Evolutionary conservation across 2,113 vertebrate genomes (phyloP), one percentile per base, ranked within the genome.

Genomic region (Podiceps cristatus): DNA sequence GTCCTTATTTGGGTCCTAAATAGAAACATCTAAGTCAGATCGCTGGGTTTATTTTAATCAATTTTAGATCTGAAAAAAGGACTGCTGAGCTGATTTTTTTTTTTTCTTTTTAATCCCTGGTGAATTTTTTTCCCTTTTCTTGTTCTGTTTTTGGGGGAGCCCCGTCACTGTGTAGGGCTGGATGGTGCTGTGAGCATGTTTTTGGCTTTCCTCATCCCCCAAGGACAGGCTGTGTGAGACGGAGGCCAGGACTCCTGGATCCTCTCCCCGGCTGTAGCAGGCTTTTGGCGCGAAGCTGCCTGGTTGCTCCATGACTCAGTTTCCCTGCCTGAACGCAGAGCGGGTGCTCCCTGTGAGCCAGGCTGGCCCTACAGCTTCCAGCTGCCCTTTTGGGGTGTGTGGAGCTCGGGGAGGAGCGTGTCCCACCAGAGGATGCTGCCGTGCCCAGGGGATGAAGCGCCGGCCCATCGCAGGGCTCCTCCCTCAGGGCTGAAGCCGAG

Each of bases 21-120:
- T 95, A 96, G 94, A 93, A 97, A 88, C 90, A 63, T 90, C 93
- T 95, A 73, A 96, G 90, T 90, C 94, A 75, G 88, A 93, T 96
- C 94, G 31, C 33, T 8, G 78, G 95, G 56, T 88, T 93, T 95
- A 93, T 97, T 96, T 95, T 92, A 93, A 96, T 96, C 96, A 97
- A 95, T 97, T 96, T 95, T 90, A 92, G 25, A 52, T 67, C 90
- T 63, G 80, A 7, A 23, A 23, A 29, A n/a, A 53, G 27, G 44
- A 7, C 71, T 49, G 35, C 8, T 14, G 66, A 55, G 74, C 13
- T 78, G 73, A 62, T 7, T 19, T 1, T 15, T 9, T 16, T 31
- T 62, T 22, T 45, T 33, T 6, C 23, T 13, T 20, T 28, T 17
- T 18, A 37, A 37, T 37, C 4, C 1, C 4, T 29, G 37, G 18